Evolutionary conservation across 2,113 vertebrate genomes (phyloP), one percentile per base, ranked within the genome.

Genomic region (Gymnarchus niloticus): DNA sequence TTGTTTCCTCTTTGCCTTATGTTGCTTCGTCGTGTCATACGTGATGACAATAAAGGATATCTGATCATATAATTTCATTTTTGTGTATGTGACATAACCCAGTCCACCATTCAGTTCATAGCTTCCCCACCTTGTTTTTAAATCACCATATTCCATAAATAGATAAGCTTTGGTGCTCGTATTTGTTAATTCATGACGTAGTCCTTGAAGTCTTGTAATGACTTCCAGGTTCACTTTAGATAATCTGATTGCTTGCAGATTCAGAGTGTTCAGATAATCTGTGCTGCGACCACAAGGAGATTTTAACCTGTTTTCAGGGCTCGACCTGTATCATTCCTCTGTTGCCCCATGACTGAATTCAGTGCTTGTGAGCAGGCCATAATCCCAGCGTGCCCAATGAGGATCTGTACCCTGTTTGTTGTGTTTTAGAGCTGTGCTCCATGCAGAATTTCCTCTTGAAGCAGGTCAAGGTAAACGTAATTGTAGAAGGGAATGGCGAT

Each of bases 221-320:
- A 77, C 33, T 56, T 33, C 33, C 49, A 77, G 9, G 28, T 51
- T 76, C 56, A 23, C 48, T 54, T 6, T 52, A 56, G 61, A 76
- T 54, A 44, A 54, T 21, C 84, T 65, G n/a, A 10, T 76, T 77
- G 48, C 83, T 85, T 77, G 81, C 81, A 81, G 81, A 80, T 86
- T 87, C 57, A 81, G 57, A 52, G 78, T 46, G 21, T 69, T 17
- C 28, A 77, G 77, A 56, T 86, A 83, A 87, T 85, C 17, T 88
- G 52, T 88, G 86, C 81, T 85, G 61, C 81, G 54, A 88, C 41
- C 56, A 56, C 2, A 4, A 46, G 25, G 86, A 12, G 14, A 5
- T 85, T 23, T 33, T 52, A 44, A 8, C 28, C n/a, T 17, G 23
- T 69, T 80, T 73, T 4, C 65, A 85, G 76, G 37, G 54, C 1